Conservation (phyloP, 2,888 invertebrate genomes). For the Chrysolina oricalcia region DNA sequence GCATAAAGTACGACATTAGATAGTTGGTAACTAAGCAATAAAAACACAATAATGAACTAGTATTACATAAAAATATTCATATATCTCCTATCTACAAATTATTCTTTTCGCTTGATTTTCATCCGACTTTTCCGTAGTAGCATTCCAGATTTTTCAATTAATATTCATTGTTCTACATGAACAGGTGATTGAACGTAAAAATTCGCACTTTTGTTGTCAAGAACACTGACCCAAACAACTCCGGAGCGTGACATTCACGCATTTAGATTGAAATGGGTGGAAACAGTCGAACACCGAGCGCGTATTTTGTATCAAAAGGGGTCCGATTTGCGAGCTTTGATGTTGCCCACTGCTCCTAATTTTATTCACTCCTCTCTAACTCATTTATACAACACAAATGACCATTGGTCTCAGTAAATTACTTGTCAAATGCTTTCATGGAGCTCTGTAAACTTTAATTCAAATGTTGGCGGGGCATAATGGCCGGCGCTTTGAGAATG, state of each 20-base stretch:
- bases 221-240: conserved; percentile 27
- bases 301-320: conserved; percentile 56
- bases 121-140: neutral
- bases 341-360: conserved; percentile 67
- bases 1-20: no score
- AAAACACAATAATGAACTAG: no score
- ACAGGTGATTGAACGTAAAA: neutral
- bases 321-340: conserved; percentile 63
- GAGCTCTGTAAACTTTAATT: conserved; percentile 67
- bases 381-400: conserved; percentile 69
- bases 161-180: neutral
- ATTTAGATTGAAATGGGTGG: conserved; percentile 49
- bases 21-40: no score
- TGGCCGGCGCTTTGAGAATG: conserved; percentile 2
- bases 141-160: neutral
- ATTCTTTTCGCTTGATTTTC: neutral
- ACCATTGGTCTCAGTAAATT: conserved; percentile 69
- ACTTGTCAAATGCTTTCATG: conserved; percentile 69
- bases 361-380: conserved; percentile 68
- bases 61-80: no score
- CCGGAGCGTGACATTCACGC: conserved; percentile 38
- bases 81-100: no score
- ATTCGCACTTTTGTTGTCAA: conserved; percentile 33
- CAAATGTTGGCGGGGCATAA: conserved; percentile 60
- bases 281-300: conserved; percentile 42